Evolutionary conservation across 2,113 vertebrate genomes (phyloP), one percentile per base, ranked within the genome.

Genomic region (Triplophysa siluroides): DNA sequence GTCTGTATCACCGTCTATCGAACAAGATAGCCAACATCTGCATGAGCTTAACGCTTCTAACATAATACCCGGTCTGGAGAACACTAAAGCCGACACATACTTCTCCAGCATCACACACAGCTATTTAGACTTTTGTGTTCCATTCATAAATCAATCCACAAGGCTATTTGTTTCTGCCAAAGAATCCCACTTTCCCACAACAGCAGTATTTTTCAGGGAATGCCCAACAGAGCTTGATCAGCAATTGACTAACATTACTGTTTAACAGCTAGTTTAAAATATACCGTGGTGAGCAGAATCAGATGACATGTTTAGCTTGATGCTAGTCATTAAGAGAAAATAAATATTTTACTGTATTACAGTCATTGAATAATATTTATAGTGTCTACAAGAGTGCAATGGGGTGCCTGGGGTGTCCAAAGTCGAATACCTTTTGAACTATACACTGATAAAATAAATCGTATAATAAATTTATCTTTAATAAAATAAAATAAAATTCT

Each of bases 201-300:
- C 61, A 60, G 71, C 61, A 73, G 45, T 78, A 78, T 76, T 70
- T 71, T 60, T 41, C 16, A 81, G 47, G 3, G 66, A 64, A 41
- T 52, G 47, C 19, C 8, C 16, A n/a, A 2, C 38, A 60, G 79
- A 54, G 62, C 24, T 41, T 47, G 16, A 76, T 61, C 50, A 64
- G 63, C 54, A 62, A 83, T 64, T 80, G 77, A 82, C 29, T 77
- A 56, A 66, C 21, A 13, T 41, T 52, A 18, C 79, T 43, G 54
- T 73, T 56, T 13, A 76, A 67, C 77, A 82, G 75, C 54, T 24
- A 12, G 19, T 76, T 79, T 79, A 81, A 26, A 63, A 70, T 82
- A 83, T 66, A 41, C 12, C 47, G 66, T 50, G 62, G 75, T 85
- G 76, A 81, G 76, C 84, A 78, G 76, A 79, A 79, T 73, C 8